Conservation (phyloP, 2,888 invertebrate species). For the Caenorhabditis sinica region DNA sequence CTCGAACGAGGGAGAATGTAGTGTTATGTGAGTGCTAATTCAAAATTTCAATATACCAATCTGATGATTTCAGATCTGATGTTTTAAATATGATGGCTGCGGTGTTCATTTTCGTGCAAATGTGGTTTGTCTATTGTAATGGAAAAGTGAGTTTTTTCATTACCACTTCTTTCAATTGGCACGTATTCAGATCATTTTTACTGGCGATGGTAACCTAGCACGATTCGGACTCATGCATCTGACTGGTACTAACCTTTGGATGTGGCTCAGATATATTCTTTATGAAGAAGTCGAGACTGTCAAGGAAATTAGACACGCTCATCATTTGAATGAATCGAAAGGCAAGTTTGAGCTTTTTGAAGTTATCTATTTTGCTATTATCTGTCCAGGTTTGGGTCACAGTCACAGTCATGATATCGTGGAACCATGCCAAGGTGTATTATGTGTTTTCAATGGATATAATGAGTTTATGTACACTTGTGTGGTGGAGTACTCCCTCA, state of each 20-base stretch:
- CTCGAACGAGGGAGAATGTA: conserved; percentile 70
- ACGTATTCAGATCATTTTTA: conserved; percentile 72
- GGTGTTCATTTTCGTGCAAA: conserved; percentile 74
- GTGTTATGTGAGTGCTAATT: conserved; percentile 49
- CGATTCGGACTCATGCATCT: conserved; percentile 76
- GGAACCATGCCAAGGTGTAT: conserved; percentile 70
- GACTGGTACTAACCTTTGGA: conserved; percentile 75
- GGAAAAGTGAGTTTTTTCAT: conserved; percentile 68
- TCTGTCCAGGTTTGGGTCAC: background rate
- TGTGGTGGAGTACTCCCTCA: conserved; percentile 76
- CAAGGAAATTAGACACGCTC: conserved; percentile 69
- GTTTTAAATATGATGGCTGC: conserved; percentile 67
- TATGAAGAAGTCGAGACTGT: conserved; percentile 77
- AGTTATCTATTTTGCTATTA: no score
- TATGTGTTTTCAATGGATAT: conserved; percentile 74
- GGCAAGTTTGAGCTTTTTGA: conserved; percentile 4
- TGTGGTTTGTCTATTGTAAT: conserved; percentile 79
- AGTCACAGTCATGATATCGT: conserved; percentile 33
- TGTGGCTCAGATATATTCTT: conserved; percentile 77
- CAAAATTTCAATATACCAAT: background rate
- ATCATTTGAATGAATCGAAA: conserved; percentile 30
- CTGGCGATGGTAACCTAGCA: conserved; percentile 72
- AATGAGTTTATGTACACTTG: conserved; percentile 79
- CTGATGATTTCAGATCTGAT: conserved; percentile 61
- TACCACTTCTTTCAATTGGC: background rate